phyloP scores from a whole-genome alignment of 2,113 vertebrate genomes.

The Suricata suricatta region DNA sequence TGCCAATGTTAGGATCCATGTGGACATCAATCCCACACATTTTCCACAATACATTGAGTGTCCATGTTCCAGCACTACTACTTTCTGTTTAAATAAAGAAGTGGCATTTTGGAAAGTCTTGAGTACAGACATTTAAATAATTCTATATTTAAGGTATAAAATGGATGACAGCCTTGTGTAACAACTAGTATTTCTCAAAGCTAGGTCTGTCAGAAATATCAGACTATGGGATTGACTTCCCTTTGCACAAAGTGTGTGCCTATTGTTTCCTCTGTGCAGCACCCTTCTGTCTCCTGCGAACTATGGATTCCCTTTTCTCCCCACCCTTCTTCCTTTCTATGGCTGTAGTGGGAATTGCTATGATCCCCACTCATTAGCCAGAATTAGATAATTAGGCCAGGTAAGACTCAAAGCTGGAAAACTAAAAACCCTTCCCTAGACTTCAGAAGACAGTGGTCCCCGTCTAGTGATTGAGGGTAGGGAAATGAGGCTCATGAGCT shows the following conservation, averaged over 20 bases:
- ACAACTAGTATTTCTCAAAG: background rate
- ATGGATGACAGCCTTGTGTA: background rate
- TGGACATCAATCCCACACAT: conserved; percentile 99
- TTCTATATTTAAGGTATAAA: background rate
- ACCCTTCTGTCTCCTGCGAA: background rate
- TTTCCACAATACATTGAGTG: conserved; percentile 97
- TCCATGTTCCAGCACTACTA: conserved; percentile 98
- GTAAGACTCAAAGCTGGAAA: background rate
- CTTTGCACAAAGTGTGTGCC: background rate
- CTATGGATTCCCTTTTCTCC: background rate
- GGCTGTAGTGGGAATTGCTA: background rate
- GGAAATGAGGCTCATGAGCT: background rate
- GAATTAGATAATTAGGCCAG: background rate
- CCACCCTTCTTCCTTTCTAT: background rate
- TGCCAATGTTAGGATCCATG: conserved; percentile 99
- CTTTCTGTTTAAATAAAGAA: conserved; percentile 88
- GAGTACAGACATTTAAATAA: background rate
- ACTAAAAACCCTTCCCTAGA: background rate
- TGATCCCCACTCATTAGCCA: background rate
- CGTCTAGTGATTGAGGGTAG: background rate
- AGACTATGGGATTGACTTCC: background rate
- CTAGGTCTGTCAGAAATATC: background rate
- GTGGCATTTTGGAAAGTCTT: background rate
- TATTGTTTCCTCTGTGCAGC: background rate
- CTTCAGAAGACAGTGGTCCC: background rate